phyloP scores from a whole-genome alignment of 2,113 vertebrate genomes.

The Limanda limanda region DNA sequence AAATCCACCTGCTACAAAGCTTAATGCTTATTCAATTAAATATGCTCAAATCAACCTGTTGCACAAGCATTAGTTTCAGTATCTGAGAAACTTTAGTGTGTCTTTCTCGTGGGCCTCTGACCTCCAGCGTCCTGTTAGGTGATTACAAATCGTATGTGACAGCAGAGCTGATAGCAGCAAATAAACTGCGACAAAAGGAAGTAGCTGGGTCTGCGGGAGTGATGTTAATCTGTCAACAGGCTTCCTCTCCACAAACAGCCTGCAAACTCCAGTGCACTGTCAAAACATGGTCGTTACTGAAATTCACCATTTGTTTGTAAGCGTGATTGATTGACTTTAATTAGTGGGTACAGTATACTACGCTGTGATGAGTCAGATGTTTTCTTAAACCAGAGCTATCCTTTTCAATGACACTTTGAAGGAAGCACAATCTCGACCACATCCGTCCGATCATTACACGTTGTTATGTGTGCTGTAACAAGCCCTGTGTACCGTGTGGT shows the following conservation, averaged over 20 bases:
- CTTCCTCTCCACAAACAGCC: slow-evolving; percentile 63
- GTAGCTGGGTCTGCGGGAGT: slow-evolving; percentile 63
- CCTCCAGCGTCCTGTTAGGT: slow-evolving; percentile 51
- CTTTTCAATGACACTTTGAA: neutral
- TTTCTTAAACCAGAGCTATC: neutral
- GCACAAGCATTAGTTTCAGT: neutral
- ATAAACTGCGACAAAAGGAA: slow-evolving; percentile 76
- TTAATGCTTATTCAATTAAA: neutral
- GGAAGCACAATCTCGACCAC: neutral
- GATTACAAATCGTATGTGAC: slow-evolving; percentile 52
- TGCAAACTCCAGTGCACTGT: slow-evolving; percentile 20
- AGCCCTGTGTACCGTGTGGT: neutral
- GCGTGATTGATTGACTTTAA: neutral
- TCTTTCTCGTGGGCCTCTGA: slow-evolving; percentile 27
- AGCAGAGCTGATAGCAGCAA: slow-evolving; percentile 71
- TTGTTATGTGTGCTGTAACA: too few species aligned
- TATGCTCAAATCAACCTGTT: neutral
- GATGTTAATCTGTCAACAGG: slow-evolving; percentile 62
- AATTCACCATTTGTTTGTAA: neutral
- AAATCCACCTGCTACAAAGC: neutral
- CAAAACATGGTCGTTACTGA: neutral
- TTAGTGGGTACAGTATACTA: too few species aligned
- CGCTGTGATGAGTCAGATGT: neutral
- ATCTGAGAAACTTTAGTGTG: neutral
- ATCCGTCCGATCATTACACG: slow-evolving; percentile 1